Evolutionary conservation across 2,888 invertebrate genomes (phyloP), one percentile per base, ranked within the genome.

Genomic region (Toxonevra muliebris): DNA sequence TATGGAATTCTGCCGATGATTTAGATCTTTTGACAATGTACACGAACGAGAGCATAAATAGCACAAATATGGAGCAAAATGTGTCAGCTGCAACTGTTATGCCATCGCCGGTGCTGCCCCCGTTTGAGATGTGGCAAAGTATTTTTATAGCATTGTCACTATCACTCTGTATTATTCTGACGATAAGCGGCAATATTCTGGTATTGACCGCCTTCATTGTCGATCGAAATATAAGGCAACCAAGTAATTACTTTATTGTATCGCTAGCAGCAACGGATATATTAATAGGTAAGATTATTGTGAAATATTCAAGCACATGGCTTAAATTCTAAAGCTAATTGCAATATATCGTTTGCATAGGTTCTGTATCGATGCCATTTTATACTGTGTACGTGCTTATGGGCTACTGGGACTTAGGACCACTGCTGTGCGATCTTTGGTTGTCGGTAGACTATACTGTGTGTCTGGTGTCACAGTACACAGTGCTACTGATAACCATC

Each of bases 211-310:
- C 97, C 57, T 98, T 98, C 86, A 92, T 97, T 71, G 94, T 98
- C 54, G 98, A 97, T 86, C 88, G 97, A 69, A 93, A 93, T 74
- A 95, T 95, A 78, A 87, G 99, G 66, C 98, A 98, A 83, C 98
- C 99, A 41, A 97, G 97, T 85, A 99, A 99, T 87, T 99, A 98
- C 87, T 99, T 98, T 88, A 98, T 99, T 74, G 98, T 98, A 10
- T 98, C 98, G 0, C 88, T 99, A 72, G 99, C 99, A 58, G 95
- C 97, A 66, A 97, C 97, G 10, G 98, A 98, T 85, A 91, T 98
- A 88, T 89, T 98, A 71, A 99, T 99, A 85, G 99, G 94, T 85
- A 64, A 57, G 75, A 41, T 2, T 43, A 12, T 1, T 30, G 30
- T 30, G 30, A n/a, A n/a, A n/a, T 30, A 30, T 30, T 2, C 30